phyloP scores from a whole-genome alignment of 2,113 vertebrate genomes.

The Ondatra zibethicus region DNA sequence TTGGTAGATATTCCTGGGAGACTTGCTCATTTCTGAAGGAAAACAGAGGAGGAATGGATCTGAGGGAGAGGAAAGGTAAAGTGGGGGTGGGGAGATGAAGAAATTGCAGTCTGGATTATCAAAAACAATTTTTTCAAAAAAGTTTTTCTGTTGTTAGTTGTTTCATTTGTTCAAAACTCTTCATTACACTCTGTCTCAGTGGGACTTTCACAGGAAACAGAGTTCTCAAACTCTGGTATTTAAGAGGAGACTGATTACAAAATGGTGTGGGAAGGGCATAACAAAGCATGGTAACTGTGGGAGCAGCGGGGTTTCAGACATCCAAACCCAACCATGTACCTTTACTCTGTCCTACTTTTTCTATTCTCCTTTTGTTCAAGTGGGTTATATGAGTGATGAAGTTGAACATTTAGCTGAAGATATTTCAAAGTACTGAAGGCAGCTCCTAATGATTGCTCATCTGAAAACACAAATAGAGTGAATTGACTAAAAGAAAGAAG shows the following conservation, averaged over 20 bases:
- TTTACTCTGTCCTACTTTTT: background rate
- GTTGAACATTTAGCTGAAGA: no score
- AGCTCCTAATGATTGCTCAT: no score
- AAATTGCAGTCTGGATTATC: background rate
- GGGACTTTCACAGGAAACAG: background rate
- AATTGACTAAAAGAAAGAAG: background rate
- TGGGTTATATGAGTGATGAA: no score
- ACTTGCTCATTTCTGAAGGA: background rate
- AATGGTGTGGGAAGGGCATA: background rate
- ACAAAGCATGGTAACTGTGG: background rate
- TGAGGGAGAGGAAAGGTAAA: background rate
- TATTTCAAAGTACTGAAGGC: background rate
- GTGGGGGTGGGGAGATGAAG: background rate
- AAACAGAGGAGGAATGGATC: background rate
- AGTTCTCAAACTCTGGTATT: background rate
- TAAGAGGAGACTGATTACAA: background rate
- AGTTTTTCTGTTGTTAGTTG: background rate
- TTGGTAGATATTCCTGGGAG: background rate
- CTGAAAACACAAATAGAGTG: background rate
- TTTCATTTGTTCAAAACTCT: conserved; percentile 26
- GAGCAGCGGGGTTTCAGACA: background rate
- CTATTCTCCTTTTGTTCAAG: background rate
- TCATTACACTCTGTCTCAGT: background rate
- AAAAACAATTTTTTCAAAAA: no score
- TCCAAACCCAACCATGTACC: background rate